These are phyloP conservation scores for Amphiprion percula DNA, from an alignment of 2,113 vertebrate species.

Conservation along the genomic window DNA sequence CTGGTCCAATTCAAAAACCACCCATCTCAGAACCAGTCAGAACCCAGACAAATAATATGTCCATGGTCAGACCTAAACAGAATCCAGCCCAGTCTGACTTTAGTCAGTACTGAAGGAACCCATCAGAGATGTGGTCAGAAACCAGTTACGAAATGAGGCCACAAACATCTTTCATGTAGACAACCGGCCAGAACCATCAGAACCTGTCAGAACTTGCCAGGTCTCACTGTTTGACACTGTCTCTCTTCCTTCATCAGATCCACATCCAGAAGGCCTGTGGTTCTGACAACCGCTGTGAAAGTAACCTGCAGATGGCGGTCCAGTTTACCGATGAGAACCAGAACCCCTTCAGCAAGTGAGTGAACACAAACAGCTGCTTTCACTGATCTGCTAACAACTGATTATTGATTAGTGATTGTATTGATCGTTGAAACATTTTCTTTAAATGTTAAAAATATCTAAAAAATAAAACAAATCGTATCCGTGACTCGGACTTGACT, in stretches of 20 bases:
- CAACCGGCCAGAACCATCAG: neutral
- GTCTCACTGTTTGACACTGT: neutral
- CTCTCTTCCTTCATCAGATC: conserved; percentile 79
- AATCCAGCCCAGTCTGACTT: neutral
- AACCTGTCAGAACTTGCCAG: neutral
- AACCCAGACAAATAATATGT: neutral
- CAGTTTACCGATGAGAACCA: conserved; percentile 84
- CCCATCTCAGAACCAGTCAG: neutral
- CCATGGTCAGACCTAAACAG: neutral
- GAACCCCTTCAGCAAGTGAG: conserved; percentile 81
- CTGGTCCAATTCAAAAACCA: neutral
- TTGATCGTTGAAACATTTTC: neutral
- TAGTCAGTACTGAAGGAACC: neutral
- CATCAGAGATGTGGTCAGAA: neutral
- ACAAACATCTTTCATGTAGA: too few species aligned
- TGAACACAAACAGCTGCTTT: neutral
- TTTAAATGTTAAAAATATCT: too few species aligned
- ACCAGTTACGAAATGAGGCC: too few species aligned
- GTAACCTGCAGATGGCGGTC: conserved; percentile 91
- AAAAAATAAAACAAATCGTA: too few species aligned
- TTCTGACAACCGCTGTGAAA: conserved; percentile 90
- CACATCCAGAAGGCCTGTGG: conserved; percentile 95
- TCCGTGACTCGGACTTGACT: too few species aligned
- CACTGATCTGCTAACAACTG: neutral
- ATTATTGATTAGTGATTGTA: neutral